phyloP scores from a whole-genome alignment of 2,888 invertebrate species.

The Protophormia terraenovae region DNA sequence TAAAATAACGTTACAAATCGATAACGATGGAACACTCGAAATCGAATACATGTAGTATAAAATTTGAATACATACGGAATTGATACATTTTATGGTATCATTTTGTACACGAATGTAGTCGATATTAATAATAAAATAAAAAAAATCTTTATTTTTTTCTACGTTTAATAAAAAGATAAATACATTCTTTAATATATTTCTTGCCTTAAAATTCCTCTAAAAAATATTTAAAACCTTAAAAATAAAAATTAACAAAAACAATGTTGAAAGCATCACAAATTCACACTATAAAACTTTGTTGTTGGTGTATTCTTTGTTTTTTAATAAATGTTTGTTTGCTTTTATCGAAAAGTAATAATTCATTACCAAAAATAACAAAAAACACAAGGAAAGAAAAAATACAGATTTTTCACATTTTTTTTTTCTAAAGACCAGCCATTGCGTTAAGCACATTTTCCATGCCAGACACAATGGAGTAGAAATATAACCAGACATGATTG shows the following conservation, averaged over 20 bases:
- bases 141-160: too few species aligned
- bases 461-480: slow-evolving; percentile 46
- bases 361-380: slow-evolving; percentile 70
- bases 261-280: slow-evolving; percentile 17
- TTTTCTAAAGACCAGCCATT: slow-evolving; percentile 47
- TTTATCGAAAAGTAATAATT: slow-evolving; percentile 79
- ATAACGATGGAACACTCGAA: too few species aligned
- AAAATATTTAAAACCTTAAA: background rate
- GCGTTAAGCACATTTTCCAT: slow-evolving; percentile 55
- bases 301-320: background rate
- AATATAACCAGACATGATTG: slow-evolving; percentile 48
- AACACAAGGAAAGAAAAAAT: slow-evolving; percentile 45
- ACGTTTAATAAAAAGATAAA: too few species aligned
- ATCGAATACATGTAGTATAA: too few species aligned
- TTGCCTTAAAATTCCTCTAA: background rate
- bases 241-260: background rate
- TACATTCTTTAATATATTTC: background rate
- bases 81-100: too few species aligned
- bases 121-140: too few species aligned
- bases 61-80: too few species aligned
- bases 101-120: too few species aligned
- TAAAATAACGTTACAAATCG: too few species aligned
- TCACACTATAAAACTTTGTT: slow-evolving; percentile 46
- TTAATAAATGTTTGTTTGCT: slow-evolving; percentile 55
- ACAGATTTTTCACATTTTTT: slow-evolving; percentile 52